Evolutionary conservation across 2,797 vertebrate genomes (phyloP).

Genomic region (Tinamus major): DNA sequence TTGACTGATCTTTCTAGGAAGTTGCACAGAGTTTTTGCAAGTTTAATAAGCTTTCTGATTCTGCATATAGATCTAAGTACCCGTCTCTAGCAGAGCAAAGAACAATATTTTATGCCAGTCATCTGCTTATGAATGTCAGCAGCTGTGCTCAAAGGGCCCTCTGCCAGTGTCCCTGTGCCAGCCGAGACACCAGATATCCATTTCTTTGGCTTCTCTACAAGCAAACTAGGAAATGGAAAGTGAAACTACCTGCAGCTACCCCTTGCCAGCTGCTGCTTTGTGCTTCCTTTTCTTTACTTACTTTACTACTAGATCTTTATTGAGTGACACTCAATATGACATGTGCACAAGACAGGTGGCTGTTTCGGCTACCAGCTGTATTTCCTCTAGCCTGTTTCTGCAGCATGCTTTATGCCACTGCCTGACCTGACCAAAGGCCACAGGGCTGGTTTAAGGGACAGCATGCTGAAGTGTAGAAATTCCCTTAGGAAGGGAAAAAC

Average conservation of each 20-base stretch:
- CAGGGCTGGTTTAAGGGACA: not conserved
- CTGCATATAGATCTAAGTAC: not conserved
- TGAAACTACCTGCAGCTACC: not conserved
- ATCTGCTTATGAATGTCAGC: not conserved
- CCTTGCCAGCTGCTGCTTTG: not conserved
- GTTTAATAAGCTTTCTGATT: not conserved
- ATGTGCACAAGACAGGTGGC: not conserved
- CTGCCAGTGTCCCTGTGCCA: accelerated
- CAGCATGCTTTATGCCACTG: not conserved
- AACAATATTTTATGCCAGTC: not conserved
- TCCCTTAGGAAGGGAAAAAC: not conserved
- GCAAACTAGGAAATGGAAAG: not conserved
- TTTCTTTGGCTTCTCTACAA: not conserved
- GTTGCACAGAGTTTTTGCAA: not conserved
- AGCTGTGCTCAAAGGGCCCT: not conserved
- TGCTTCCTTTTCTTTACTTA: not conserved
- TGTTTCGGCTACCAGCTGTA: not conserved
- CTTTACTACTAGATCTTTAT: not conserved
- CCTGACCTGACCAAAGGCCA: not conserved
- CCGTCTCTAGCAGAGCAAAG: not conserved
- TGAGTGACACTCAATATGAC: not conserved
- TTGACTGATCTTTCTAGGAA: not conserved
- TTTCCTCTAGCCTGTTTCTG: not conserved
- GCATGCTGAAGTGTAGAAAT: not conserved
- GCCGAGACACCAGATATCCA: not conserved